A percentile compares a stretch with the other conserved stretches of the same genome.
Evolutionary conservation across 2,113 vertebrate species (phyloP).

Genomic region (Bufo gargarizans): DNA sequence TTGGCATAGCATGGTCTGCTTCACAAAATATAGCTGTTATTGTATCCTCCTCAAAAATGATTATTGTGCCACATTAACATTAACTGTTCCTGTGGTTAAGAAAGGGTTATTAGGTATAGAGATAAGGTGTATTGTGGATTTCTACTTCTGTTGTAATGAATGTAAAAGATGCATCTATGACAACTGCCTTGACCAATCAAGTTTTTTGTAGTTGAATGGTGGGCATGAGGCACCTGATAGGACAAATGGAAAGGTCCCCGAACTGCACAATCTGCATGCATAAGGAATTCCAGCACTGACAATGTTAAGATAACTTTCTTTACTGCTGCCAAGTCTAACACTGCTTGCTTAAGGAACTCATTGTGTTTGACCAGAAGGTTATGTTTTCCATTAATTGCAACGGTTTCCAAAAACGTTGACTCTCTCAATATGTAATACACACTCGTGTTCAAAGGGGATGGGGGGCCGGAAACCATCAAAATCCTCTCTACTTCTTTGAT

Average conservation of each 20-base stretch:
- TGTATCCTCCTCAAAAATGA: background rate
- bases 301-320: conserved; percentile 32
- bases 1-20: too few species aligned
- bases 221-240: conserved; percentile 9
- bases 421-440: conserved; percentile 56
- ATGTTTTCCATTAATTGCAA: conserved; percentile 55
- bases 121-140: background rate
- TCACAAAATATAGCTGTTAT: background rate
- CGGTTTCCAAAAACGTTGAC: conserved; percentile 55
- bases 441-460: conserved; percentile 52
- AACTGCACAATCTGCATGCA: conserved; percentile 2
- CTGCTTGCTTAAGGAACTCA: conserved; percentile 44
- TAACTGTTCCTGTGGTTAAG: background rate
- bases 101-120: background rate
- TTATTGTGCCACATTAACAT: background rate
- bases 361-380: conserved; percentile 51
- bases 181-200: conserved; percentile 29
- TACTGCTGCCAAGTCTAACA: conserved; percentile 38
- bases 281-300: conserved; percentile 39
- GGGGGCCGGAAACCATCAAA: conserved; percentile 57
- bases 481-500: conserved; percentile 61
- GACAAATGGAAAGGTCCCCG: conserved; percentile 4
- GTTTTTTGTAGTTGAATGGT: background rate
- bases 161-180: conserved; percentile 17
- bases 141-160: background rate